Conservation (phyloP, 1,140 invertebrate species). For the Pteromalus puparum region DNA sequence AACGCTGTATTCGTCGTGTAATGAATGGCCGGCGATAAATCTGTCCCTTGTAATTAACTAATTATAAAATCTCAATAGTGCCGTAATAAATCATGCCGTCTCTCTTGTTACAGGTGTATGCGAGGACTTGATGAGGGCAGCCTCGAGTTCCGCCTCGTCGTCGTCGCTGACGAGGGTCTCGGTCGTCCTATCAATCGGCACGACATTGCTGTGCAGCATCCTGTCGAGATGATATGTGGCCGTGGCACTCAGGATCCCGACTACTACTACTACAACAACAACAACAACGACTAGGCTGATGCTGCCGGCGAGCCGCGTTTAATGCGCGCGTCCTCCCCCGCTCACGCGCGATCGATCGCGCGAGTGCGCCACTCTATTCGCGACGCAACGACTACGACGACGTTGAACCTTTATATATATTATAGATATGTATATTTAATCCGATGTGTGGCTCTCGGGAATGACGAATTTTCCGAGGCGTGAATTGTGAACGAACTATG, state of each 20-base stretch:
- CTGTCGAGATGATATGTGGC: conserved; percentile 72
- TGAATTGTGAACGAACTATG: neutral
- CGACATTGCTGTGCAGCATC: conserved; percentile 60
- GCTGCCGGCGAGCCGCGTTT: neutral
- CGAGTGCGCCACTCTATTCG: neutral
- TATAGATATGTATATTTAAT: conserved; percentile 48
- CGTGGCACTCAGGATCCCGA: neutral
- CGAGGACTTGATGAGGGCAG: conserved; percentile 70
- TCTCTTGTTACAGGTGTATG: conserved; percentile 65
- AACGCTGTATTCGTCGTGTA: neutral
- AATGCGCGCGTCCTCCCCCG: conserved; percentile 25
- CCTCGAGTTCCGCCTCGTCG: conserved; percentile 68
- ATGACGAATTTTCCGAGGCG: neutral
- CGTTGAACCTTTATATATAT: conserved; percentile 27
- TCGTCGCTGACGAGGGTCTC: conserved; percentile 65
- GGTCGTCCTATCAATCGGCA: conserved; percentile 57
- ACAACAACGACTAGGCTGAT: conserved; percentile 1
- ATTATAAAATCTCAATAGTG: neutral
- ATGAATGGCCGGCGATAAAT: neutral
- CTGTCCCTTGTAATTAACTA: neutral
- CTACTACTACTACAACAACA: neutral
- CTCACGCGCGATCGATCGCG: conserved; percentile 13
- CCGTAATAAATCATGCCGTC: neutral
- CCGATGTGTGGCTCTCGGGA: neutral
- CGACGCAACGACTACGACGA: neutral